Evolutionary conservation across 2,888 invertebrate species (phyloP).

Genomic region (Apoderus coryli): DNA sequence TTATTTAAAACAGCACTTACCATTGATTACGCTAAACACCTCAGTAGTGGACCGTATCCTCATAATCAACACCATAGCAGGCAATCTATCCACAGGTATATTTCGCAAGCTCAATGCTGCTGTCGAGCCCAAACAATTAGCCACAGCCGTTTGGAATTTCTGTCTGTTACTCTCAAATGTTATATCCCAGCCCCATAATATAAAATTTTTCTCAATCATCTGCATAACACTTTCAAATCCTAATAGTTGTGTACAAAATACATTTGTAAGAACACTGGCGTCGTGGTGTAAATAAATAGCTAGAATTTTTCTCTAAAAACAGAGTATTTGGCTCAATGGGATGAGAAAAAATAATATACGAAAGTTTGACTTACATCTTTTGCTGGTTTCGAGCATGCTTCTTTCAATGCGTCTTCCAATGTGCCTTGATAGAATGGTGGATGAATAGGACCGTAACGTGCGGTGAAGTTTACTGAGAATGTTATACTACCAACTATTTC

Average conservation of each 20-base stretch:
- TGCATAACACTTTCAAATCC: slow-evolving; percentile 85
- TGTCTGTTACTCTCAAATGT: slow-evolving; percentile 74
- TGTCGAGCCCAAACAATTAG: slow-evolving; percentile 62
- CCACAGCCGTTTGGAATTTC: slow-evolving; percentile 63
- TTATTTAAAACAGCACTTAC: slow-evolving; percentile 42
- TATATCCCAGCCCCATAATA: slow-evolving; percentile 96
- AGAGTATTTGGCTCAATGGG: too few species aligned
- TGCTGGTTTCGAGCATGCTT: slow-evolving; percentile 78
- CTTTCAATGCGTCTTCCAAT: slow-evolving; percentile 79
- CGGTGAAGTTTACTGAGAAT: slow-evolving; percentile 74
- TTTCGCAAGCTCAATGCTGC: slow-evolving; percentile 74
- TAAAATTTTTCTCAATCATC: slow-evolving; percentile 76
- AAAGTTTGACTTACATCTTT: slow-evolving; percentile 53
- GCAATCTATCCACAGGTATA: slow-evolving; percentile 72
- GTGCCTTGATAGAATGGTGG: slow-evolving; percentile 87
- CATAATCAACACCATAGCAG: slow-evolving; percentile 80
- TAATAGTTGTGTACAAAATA: slow-evolving; percentile 90
- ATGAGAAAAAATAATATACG: slow-evolving; percentile 7
- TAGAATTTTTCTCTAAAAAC: slow-evolving; percentile 70
- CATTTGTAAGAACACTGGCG: slow-evolving; percentile 85
- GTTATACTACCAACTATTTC: slow-evolving; percentile 74
- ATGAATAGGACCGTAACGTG: slow-evolving; percentile 73
- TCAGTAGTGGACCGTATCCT: slow-evolving; percentile 78
- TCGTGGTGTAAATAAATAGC: slow-evolving; percentile 96
- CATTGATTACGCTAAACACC: slow-evolving; percentile 79